These are phyloP conservation scores for Apoda limacodes DNA, from an alignment of 2,888 invertebrate species.

Conservation along the genomic window DNA sequence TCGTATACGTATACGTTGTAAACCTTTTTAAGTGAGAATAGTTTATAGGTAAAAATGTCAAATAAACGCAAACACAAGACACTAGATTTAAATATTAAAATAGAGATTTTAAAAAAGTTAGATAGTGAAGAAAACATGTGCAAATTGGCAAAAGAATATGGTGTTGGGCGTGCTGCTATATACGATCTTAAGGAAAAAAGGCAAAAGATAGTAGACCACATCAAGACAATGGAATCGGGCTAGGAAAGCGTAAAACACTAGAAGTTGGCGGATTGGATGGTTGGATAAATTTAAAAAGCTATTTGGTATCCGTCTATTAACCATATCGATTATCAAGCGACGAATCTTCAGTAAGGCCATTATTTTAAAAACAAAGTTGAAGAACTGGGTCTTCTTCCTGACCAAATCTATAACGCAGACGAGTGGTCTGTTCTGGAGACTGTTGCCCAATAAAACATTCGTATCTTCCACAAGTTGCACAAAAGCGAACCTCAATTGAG, in stretches of 20 bases:
- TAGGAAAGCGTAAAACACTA: constrained; percentile 26
- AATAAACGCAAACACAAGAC: constrained; percentile 13
- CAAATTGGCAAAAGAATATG: constrained; percentile 21
- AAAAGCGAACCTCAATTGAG: no score
- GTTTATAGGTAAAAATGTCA: constrained; percentile 12
- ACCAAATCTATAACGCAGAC: constrained; percentile 24
- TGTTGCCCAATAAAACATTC: constrained; percentile 21
- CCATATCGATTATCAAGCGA: constrained; percentile 23
- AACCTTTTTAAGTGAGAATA: constrained; percentile 4
- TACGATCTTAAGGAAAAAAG: constrained; percentile 23
- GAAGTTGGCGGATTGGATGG: constrained; percentile 20
- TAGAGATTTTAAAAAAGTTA: constrained; percentile 24
- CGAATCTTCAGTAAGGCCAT: constrained; percentile 23
- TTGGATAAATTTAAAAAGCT: constrained; percentile 29
- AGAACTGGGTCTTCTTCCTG: constrained; percentile 22
- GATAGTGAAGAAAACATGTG: constrained; percentile 23
- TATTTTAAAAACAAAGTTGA: constrained; percentile 24
- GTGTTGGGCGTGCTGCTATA: constrained; percentile 21
- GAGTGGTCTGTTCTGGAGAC: constrained; percentile 21
- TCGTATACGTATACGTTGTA: constrained; percentile 3
- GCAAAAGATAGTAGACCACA: constrained; percentile 21
- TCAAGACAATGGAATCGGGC: constrained; percentile 21
- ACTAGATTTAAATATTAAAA: constrained; percentile 16
- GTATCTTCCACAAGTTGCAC: constrained; percentile 18
- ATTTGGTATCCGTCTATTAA: constrained; percentile 24